Evolutionary conservation across 2,113 vertebrate genomes (phyloP), one percentile per base, ranked within the genome.

Genomic region (Aplodontia rufa): DNA sequence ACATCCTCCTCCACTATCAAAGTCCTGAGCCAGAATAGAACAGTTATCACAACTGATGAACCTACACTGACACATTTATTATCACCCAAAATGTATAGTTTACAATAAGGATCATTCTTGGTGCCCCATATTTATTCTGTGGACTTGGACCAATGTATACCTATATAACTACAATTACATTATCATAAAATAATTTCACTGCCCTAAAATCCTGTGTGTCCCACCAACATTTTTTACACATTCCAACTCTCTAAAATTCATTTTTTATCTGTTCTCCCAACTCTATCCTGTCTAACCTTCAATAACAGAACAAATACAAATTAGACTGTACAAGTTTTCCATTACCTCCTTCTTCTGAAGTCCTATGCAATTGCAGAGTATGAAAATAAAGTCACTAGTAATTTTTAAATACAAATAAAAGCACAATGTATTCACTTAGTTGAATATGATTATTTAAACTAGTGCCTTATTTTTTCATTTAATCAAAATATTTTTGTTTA

Each of bases 401-500:
- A 2, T 45, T 88, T 66, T 80, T 35, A 86, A 79, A 85, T 64
- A 49, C 85, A 69, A 26, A 87, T 62, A 8, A 86, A 75, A 86
- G 74, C 6, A 45, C 6, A 64, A 81, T 75, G 78, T 80, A 75
- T 62, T 91, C 24, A 55, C 42, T 69, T 22, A n/a, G 9, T 69
- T 75, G 32, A 85, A 88, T 81, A 68, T 84, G 69, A 9, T 26
- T 71, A 42, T 78, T 96, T 80, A 84, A 83, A 69, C 26, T 40
- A 79, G 51, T 49, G 81, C 16, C 37, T 78, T 76, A 89, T 76
- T 22, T 24, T 81, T 91, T 16, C 95, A 64, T 94, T 91, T 16
- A 96, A 64, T 94, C 75, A 94, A 83, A 68, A 94, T 84, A 53
- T 85, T 37, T 74, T 19, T 68, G 12, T 37, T 42, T 30, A 88